Conservation (phyloP, 2,888 invertebrate species). For the Idaea straminata region DNA sequence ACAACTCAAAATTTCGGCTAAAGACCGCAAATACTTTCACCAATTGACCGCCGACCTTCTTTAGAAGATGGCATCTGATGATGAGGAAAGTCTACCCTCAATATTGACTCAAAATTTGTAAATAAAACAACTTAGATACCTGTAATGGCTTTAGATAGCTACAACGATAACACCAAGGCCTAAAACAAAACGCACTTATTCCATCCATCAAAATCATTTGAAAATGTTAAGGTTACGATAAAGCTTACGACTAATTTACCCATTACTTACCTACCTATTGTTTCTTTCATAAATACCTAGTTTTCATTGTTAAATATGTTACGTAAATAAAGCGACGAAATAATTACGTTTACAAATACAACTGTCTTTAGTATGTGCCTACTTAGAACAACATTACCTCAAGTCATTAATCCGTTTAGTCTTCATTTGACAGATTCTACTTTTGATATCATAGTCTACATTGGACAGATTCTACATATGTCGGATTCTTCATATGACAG, state of each 20-base stretch:
- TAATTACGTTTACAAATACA: background rate
- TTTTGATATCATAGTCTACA: no score
- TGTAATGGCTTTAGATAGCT: background rate
- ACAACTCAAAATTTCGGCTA: no score
- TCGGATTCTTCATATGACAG: no score
- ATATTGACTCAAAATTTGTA: background rate
- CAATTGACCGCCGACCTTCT: no score
- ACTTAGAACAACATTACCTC: background rate
- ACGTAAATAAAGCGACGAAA: background rate
- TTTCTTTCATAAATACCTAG: conserved; percentile 10
- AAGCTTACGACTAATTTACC: conserved; percentile 8
- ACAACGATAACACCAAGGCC: background rate
- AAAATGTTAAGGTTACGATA: conserved; percentile 16
- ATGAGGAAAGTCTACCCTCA: background rate
- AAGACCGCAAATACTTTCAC: no score
- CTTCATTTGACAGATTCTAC: no score
- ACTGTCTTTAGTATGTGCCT: background rate
- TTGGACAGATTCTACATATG: no score
- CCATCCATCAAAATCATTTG: conserved; percentile 11
- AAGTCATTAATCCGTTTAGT: no score
- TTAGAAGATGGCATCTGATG: no score
- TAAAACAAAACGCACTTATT: conserved; percentile 11
- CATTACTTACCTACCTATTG: conserved; percentile 17
- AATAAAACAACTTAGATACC: background rate
- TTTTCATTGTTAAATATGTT: background rate